Evolutionary conservation across 2,113 vertebrate genomes (phyloP).

Genomic region (Tiliqua scincoides): DNA sequence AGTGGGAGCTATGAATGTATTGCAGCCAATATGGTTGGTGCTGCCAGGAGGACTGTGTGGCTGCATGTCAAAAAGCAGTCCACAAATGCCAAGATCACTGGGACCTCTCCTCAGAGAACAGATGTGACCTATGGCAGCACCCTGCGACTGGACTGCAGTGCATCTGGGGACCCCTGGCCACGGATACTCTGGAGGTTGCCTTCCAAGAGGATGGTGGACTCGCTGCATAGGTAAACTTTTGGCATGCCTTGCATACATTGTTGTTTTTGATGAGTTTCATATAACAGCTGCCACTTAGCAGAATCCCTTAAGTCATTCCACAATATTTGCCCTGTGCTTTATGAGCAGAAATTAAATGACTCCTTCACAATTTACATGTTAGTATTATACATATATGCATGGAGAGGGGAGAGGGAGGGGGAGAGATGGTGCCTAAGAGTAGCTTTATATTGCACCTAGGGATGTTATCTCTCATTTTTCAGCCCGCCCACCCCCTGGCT

Average conservation of each 20-base stretch:
- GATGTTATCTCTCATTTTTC: too few species aligned
- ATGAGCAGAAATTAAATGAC: neutral
- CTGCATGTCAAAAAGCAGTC: conserved; percentile 73
- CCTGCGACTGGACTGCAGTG: conserved; percentile 85
- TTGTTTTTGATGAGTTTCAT: neutral
- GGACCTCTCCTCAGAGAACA: conserved; percentile 80
- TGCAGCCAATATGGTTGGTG: conserved; percentile 81
- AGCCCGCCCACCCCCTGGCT: too few species aligned
- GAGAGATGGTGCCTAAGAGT: too few species aligned
- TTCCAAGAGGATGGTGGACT: conserved; percentile 86
- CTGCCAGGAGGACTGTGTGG: conserved; percentile 77
- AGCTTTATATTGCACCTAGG: too few species aligned
- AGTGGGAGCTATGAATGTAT: conserved; percentile 86
- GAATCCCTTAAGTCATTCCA: neutral
- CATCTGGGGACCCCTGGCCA: conserved; percentile 87
- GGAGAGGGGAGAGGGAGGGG: too few species aligned
- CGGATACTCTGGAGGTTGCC: conserved; percentile 91
- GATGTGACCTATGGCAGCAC: conserved; percentile 83
- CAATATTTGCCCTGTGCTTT: neutral
- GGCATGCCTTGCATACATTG: neutral
- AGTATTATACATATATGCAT: fast-evolving
- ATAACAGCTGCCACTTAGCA: neutral
- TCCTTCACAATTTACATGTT: neutral
- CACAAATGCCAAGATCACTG: conserved; percentile 82
- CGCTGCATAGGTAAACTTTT: conserved; percentile 83